Conservation (phyloP, 2,888 invertebrate species). For the Eupeodes latifasciatus region DNA sequence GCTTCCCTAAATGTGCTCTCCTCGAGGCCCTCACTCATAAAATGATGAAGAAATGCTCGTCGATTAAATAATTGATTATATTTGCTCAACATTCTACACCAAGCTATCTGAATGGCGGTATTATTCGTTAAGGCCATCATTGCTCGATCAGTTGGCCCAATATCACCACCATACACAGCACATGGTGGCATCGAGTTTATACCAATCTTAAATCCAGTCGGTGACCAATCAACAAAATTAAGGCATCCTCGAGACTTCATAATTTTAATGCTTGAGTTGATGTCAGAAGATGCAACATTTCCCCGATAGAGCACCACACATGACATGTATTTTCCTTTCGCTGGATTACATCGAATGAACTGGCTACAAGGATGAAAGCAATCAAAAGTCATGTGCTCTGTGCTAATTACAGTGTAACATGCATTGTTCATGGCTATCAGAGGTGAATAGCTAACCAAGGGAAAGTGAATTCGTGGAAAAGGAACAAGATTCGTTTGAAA, state of each 20-base stretch:
- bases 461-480: conserved; percentile 58
- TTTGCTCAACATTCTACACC: conserved; percentile 90
- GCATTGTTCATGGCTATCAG: conserved; percentile 17
- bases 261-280: conserved; percentile 88
- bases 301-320: conserved; percentile 88
- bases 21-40: conserved; percentile 88
- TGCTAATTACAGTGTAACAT: conserved; percentile 14
- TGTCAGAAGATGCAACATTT: conserved; percentile 88
- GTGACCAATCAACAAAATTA: conserved; percentile 91
- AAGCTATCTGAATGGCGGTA: conserved; percentile 90
- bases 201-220: conserved; percentile 91
- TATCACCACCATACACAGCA: conserved; percentile 87
- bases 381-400: conserved; percentile 44
- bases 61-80: conserved; percentile 88
- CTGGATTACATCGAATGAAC: conserved; percentile 88
- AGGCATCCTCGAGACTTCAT: conserved; percentile 89
- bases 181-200: conserved; percentile 90
- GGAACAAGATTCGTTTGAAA: conserved; percentile 63
- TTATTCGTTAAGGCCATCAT: conserved; percentile 93
- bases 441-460: conserved; percentile 59
- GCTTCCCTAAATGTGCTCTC: conserved; percentile 87
- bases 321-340: conserved; percentile 88
- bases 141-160: conserved; percentile 89
- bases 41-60: conserved; percentile 94
- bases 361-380: conserved; percentile 48